Evolutionary conservation across 2,888 invertebrate genomes (phyloP).

Genomic region (Trissoscelio sp.): DNA sequence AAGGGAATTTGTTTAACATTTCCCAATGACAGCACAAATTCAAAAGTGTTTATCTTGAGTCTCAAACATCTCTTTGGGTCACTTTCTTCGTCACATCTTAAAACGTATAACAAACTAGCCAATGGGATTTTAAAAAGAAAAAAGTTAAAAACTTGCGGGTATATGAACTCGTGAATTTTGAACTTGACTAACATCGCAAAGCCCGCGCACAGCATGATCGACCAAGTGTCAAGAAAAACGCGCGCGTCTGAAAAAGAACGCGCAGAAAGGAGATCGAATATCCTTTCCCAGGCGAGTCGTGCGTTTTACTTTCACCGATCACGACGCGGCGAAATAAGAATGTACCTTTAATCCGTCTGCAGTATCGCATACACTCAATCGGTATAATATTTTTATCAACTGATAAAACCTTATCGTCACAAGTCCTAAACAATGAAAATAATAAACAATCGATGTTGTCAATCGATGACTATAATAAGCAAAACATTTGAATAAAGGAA

Average conservation of each 20-base stretch:
- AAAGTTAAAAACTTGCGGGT: too few relatives aligned
- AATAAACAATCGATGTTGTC: not conserved
- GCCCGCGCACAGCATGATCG: conserved; percentile 23
- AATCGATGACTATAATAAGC: too few relatives aligned
- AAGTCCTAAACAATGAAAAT: not conserved
- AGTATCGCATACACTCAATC: conserved; percentile 47
- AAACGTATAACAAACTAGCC: not conserved
- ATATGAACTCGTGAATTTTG: too few relatives aligned
- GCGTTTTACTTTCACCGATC: conserved; percentile 70
- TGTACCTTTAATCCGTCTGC: conserved; percentile 8
- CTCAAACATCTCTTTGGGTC: too few relatives aligned
- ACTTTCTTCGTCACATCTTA: not conserved
- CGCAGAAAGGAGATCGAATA: conserved; percentile 66
- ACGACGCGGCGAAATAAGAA: conserved; percentile 34
- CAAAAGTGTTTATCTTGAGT: too few relatives aligned
- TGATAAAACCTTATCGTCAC: conserved; percentile 25
- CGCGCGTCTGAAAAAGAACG: conserved; percentile 45
- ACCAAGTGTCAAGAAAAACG: conserved; percentile 51
- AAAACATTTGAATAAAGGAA: too few relatives aligned
- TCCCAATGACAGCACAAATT: too few relatives aligned
- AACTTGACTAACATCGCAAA: conserved; percentile 14
- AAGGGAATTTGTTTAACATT: too few relatives aligned
- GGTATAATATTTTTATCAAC: conserved; percentile 50
- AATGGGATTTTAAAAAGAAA: not conserved
- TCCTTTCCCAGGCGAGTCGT: conserved; percentile 58